A percentile compares a stretch with the other conserved stretches of the same genome.
These are phyloP conservation scores for Nycticebus coucang DNA, from an alignment of 2,113 vertebrate genomes.

Conservation along the genomic window DNA sequence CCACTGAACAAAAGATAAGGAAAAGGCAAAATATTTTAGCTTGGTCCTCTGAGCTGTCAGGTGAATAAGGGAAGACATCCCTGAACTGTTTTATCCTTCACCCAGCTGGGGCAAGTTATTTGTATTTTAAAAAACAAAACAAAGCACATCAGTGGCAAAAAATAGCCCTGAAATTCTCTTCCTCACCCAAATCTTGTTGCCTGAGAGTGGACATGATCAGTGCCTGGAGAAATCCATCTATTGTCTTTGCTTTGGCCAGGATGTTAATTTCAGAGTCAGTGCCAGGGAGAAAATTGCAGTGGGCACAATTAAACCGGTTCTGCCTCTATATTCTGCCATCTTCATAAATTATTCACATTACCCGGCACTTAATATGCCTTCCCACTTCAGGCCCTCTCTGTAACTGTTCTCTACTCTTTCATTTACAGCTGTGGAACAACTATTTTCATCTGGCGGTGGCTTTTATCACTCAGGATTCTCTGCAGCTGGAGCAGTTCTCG, in stretches of 20 bases:
- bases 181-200: not conserved
- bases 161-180: not conserved
- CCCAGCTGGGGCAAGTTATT: not conserved
- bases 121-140: slow-evolving; percentile 10
- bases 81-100: not conserved
- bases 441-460: slow-evolving; percentile 99
- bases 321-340: slow-evolving; percentile 72
- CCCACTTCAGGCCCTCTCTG: slow-evolving; percentile 65
- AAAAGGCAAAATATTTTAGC: not conserved
- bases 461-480: slow-evolving; percentile 98
- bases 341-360: slow-evolving; percentile 84
- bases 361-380: slow-evolving; percentile 72
- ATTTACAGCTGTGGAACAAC: slow-evolving; percentile 97
- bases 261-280: slow-evolving; percentile 74
- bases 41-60: not conserved
- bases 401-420: slow-evolving; percentile 74
- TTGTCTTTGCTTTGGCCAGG: slow-evolving; percentile 62
- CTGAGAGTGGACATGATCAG: not conserved
- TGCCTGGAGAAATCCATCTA: slow-evolving; percentile 69
- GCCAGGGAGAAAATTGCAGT: slow-evolving; percentile 74
- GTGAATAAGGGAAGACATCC: not conserved
- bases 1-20: not conserved
- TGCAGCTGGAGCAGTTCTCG: slow-evolving; percentile 97
- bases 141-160: not conserved
- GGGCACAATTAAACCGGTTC: slow-evolving; percentile 69